Conservation (phyloP, 2,113 vertebrate species). For the Rissa tridactyla region DNA sequence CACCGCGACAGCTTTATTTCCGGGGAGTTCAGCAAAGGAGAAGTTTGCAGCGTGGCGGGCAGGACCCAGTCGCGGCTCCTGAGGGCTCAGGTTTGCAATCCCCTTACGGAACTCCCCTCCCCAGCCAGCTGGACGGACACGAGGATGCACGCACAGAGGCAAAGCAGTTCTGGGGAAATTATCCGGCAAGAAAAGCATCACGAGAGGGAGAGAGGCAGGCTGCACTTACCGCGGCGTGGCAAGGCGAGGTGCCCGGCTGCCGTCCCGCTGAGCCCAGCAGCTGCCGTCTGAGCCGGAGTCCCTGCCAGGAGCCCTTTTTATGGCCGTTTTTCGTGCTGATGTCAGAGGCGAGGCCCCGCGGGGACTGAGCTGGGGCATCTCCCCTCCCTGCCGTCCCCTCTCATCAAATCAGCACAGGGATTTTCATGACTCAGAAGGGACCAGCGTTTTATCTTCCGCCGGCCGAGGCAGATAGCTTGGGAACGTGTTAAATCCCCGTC, state of each 20-base stretch:
- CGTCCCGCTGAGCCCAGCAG: background rate
- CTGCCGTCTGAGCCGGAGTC: background rate
- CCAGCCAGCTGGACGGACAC: background rate
- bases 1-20: background rate
- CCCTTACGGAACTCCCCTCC: background rate
- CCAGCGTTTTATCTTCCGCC: background rate
- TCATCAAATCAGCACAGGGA: constrained; percentile 48
- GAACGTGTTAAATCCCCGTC: background rate
- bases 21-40: background rate
- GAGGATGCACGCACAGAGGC: background rate
- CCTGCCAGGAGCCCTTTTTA: constrained; percentile 45
- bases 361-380: constrained; percentile 50
- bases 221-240: constrained; percentile 34
- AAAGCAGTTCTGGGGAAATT: background rate
- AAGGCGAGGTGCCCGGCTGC: background rate
- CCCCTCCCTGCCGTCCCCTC: constrained; percentile 32
- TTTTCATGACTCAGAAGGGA: constrained; percentile 46
- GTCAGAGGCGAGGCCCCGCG: constrained; percentile 43
- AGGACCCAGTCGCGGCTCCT: background rate
- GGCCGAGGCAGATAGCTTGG: background rate
- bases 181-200: background rate
- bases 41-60: background rate
- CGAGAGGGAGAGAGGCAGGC: background rate
- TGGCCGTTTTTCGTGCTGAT: constrained; percentile 52
- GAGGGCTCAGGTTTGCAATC: background rate